Conservation (phyloP, 2,113 vertebrate species). For the Heloderma charlesbogerti region DNA sequence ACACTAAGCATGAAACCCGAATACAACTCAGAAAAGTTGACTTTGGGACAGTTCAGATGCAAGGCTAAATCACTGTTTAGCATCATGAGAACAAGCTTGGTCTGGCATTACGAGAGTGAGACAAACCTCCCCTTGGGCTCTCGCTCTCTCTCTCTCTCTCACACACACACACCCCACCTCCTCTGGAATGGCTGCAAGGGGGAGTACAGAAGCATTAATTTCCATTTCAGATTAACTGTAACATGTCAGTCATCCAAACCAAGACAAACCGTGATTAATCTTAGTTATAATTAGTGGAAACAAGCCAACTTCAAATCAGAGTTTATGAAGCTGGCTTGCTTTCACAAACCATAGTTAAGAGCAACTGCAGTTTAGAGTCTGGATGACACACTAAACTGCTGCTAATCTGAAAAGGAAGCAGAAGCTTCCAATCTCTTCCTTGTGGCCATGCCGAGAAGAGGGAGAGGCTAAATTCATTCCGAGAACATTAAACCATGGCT, state of each 20-base stretch:
- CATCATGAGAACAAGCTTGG: no score
- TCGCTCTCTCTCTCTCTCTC: no score
- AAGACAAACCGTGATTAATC: no score
- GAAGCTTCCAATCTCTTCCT: neutral
- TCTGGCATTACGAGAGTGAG: neutral
- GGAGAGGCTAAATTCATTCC: neutral
- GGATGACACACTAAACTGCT: no score
- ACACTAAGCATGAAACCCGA: conserved; percentile 4
- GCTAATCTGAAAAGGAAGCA: neutral
- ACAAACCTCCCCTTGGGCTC: neutral
- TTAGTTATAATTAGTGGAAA: neutral
- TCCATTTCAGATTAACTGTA: neutral
- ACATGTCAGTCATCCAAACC: no score
- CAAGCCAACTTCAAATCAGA: neutral
- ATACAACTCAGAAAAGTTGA: neutral
- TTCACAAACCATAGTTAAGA: neutral
- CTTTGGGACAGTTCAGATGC: no score
- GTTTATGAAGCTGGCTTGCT: neutral
- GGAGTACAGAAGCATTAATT: neutral
- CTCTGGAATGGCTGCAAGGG: neutral
- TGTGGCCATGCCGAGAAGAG: neutral
- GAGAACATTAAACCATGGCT: neutral
- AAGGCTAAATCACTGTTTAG: no score
- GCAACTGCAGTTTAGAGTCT: neutral
- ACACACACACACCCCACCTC: no score